Evolutionary conservation across 1,140 invertebrate genomes (phyloP).

Genomic region (Drosophila pseudoananassae): DNA sequence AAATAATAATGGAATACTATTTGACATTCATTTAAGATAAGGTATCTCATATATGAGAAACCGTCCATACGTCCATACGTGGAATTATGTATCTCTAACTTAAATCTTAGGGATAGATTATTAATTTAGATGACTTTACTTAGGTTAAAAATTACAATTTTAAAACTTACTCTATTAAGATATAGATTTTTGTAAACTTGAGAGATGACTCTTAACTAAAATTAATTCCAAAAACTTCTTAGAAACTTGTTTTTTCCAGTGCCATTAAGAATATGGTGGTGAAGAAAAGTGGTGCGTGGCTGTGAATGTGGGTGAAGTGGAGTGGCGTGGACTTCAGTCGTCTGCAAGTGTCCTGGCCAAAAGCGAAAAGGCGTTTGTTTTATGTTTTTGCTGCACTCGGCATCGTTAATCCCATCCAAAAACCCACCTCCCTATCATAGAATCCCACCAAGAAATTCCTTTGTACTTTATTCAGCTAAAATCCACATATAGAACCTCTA

Average conservation of each 20-base stretch:
- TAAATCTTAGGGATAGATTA: no score
- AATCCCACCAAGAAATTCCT: neutral
- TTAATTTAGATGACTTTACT: no score
- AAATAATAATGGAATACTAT: no score
- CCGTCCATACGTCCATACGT: no score
- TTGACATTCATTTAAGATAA: no score
- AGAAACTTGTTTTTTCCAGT: neutral
- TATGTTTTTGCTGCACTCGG: conserved; percentile 32
- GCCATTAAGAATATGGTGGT: neutral
- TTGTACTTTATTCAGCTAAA: conserved; percentile 4
- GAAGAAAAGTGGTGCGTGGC: neutral
- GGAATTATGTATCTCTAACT: no score
- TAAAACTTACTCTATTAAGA: no score
- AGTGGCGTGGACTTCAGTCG: conserved; percentile 69
- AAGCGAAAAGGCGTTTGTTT: conserved; percentile 51
- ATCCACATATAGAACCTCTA: neutral
- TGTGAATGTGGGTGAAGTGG: conserved; percentile 53
- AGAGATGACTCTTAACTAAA: no score
- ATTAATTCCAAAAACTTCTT: no score
- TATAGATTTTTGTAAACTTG: no score
- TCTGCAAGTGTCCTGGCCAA: conserved; percentile 29
- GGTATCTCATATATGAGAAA: no score
- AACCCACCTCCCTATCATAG: neutral
- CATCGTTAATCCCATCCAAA: conserved; percentile 19
- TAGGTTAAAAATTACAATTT: no score